phyloP scores from a whole-genome alignment of 2,888 invertebrate species.

The Gortyna flavago region DNA sequence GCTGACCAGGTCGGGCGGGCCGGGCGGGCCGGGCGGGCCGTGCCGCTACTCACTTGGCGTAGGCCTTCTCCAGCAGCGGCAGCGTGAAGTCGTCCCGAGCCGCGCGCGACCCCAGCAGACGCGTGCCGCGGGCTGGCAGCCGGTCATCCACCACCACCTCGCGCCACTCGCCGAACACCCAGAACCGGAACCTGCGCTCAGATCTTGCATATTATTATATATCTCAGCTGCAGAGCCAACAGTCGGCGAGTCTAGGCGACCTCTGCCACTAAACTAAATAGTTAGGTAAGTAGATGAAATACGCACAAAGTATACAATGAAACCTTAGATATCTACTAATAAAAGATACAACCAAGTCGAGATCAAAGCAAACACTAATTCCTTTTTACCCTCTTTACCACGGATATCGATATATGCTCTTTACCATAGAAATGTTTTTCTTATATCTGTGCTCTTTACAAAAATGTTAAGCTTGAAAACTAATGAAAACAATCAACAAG shows the following conservation, averaged over 20 bases:
- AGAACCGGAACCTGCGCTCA: conserved; percentile 92
- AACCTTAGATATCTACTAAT: too few species aligned
- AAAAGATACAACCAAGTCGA: too few species aligned
- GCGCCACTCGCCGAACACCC: conserved; percentile 95
- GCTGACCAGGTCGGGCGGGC: neutral
- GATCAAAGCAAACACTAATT: too few species aligned
- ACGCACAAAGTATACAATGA: too few species aligned
- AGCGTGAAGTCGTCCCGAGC: conserved; percentile 93
- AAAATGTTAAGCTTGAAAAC: too few species aligned
- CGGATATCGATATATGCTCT: too few species aligned
- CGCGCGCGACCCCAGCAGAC: conserved; percentile 91
- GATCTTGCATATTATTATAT: neutral
- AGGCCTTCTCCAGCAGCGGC: conserved; percentile 94
- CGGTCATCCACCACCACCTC: conserved; percentile 94
- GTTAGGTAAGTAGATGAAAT: too few species aligned
- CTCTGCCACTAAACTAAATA: neutral
- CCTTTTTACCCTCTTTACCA: too few species aligned
- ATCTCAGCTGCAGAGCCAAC: neutral
- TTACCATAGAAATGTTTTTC: too few species aligned
- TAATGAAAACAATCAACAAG: too few species aligned
- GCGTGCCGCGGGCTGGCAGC: conserved; percentile 92
- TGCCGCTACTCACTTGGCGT: conserved; percentile 91
- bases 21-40: neutral
- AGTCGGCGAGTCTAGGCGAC: neutral
- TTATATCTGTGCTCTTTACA: too few species aligned